Evolutionary conservation across 2,113 vertebrate species (phyloP).

Genomic region (Anser cygnoides): DNA sequence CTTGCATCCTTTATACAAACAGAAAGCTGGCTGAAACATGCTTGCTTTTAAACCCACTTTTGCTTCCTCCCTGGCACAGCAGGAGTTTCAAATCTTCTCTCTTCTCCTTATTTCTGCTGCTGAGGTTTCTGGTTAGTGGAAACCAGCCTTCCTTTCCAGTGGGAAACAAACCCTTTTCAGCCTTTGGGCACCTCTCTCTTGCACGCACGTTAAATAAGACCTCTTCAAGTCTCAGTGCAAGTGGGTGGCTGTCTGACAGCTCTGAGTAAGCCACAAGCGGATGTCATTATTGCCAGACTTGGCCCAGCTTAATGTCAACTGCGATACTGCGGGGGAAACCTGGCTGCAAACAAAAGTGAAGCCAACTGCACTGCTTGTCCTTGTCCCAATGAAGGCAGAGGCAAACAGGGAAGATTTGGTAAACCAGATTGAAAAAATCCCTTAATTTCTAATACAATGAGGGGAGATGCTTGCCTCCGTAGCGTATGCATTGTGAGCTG

Average conservation of each 20-base stretch:
- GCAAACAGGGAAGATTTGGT: background rate
- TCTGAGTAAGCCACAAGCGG: conserved; percentile 29
- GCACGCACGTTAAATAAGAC: background rate
- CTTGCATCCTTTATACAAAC: background rate
- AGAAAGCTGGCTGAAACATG: background rate
- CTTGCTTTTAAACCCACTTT: background rate
- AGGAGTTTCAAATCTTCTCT: background rate
- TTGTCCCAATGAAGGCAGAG: background rate
- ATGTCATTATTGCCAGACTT: conserved; percentile 33
- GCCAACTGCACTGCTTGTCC: conserved; percentile 7
- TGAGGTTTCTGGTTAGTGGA: background rate
- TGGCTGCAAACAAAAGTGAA: conserved; percentile 21
- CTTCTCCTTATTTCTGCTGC: background rate
- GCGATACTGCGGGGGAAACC: background rate
- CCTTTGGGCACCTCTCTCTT: background rate
- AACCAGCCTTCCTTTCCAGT: background rate
- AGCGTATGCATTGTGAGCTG: background rate
- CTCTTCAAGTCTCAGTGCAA: background rate
- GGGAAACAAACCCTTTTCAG: background rate
- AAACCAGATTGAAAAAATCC: background rate
- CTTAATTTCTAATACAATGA: background rate
- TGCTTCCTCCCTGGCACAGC: background rate
- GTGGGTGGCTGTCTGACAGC: conserved; percentile 25
- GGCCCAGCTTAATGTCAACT: conserved; percentile 11
- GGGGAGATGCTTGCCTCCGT: background rate